phyloP scores from a whole-genome alignment of 2,797 vertebrate species.

The Kryptopterus vitreolus region DNA sequence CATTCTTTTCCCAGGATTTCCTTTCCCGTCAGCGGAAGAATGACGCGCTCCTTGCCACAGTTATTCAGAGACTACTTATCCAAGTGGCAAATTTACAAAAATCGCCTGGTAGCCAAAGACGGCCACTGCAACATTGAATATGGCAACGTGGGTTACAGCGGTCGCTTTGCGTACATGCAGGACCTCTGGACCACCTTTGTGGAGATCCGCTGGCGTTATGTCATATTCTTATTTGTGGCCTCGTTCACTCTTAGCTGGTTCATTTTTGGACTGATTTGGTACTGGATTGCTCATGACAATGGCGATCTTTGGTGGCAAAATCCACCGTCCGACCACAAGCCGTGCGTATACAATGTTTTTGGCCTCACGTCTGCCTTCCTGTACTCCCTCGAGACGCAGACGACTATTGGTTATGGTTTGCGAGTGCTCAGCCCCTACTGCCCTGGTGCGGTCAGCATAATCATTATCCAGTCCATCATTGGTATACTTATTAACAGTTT shows the following conservation, averaged over 20 bases:
- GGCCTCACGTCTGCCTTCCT: slow-evolving; percentile 79
- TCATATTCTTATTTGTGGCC: slow-evolving; percentile 26
- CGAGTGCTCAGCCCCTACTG: slow-evolving; percentile 79
- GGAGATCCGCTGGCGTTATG: slow-evolving; percentile 36
- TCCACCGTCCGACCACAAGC: slow-evolving; percentile 66
- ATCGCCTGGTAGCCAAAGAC: slow-evolving; percentile 66
- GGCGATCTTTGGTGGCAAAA: slow-evolving; percentile 32
- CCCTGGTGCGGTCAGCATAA: slow-evolving; percentile 74
- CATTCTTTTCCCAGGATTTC: not conserved
- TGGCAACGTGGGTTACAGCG: slow-evolving; percentile 74
- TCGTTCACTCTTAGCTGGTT: slow-evolving; percentile 39
- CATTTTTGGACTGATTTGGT: slow-evolving; percentile 40
- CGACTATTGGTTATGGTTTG: slow-evolving; percentile 63
- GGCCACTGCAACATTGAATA: slow-evolving; percentile 81
- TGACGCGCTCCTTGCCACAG: not conserved
- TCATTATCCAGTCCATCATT: slow-evolving; percentile 77
- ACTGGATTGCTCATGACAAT: slow-evolving; percentile 31
- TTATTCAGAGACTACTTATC: not conserved
- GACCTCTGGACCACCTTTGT: slow-evolving; percentile 71
- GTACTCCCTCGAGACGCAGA: slow-evolving; percentile 76
- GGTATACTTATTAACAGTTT: slow-evolving; percentile 81
- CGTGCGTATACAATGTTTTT: slow-evolving; percentile 78
- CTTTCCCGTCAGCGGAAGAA: slow-evolving; percentile 8
- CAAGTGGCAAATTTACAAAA: slow-evolving; percentile 10
- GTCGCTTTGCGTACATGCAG: slow-evolving; percentile 72